Conservation (phyloP, 2,888 invertebrate species). For the Hymenopus coronatus region DNA sequence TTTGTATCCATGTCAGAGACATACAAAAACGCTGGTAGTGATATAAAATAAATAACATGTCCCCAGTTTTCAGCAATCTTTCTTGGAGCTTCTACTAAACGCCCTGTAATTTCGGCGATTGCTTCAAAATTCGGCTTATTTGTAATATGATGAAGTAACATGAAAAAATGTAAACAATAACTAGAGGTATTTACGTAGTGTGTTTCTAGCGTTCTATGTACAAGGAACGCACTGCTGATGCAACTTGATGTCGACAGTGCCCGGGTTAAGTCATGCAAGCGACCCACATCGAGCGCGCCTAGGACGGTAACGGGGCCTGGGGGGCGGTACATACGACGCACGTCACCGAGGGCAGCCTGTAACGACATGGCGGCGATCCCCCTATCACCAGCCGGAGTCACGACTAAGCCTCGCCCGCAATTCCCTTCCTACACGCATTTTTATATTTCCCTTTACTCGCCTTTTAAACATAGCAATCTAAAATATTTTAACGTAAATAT, state of each 20-base stretch:
- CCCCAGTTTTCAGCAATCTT: too few species aligned
- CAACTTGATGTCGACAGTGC: background rate
- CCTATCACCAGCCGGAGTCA: slow-evolving; percentile 11
- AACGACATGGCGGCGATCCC: slow-evolving; percentile 24
- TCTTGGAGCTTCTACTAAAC: too few species aligned
- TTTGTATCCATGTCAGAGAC: too few species aligned
- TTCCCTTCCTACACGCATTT: background rate
- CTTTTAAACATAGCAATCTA: background rate
- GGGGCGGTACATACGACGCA: background rate
- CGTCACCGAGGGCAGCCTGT: slow-evolving; percentile 1
- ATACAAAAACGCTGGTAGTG: too few species aligned
- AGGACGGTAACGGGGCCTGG: background rate
- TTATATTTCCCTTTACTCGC: background rate
- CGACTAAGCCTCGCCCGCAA: slow-evolving; percentile 5
- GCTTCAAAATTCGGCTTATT: too few species aligned
- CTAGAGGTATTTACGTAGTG: too few species aligned
- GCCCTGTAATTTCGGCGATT: too few species aligned
- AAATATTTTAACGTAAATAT: background rate
- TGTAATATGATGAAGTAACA: too few species aligned
- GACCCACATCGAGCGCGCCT: background rate
- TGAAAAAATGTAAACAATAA: too few species aligned
- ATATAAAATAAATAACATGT: too few species aligned
- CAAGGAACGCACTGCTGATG: too few species aligned
- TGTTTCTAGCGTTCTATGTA: too few species aligned
- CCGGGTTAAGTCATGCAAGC: background rate